Percentiles rank a stretch among this genome's conserved stretches.
These are phyloP conservation scores for Pyralis farinalis DNA, from an alignment of 2,888 invertebrate species.

Conservation along the genomic window DNA sequence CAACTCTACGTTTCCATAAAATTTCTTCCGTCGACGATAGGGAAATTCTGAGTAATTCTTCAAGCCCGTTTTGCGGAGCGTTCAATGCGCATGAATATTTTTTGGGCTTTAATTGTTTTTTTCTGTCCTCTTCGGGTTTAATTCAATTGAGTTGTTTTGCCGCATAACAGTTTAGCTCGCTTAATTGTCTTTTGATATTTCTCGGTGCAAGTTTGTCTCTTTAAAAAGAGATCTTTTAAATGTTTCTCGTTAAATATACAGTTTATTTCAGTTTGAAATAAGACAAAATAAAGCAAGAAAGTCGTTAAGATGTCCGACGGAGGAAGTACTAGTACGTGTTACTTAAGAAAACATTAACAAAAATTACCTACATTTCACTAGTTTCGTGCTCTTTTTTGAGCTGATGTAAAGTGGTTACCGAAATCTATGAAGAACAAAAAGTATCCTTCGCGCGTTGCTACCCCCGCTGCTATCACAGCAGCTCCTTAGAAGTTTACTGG, in stretches of 20 bases:
- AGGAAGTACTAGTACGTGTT: no score
- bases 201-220: constrained; percentile 5
- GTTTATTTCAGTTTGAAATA: constrained; percentile 8
- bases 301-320: no score
- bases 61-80: neutral
- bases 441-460: no score
- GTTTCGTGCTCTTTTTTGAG: no score
- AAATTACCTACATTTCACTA: no score
- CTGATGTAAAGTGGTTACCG: no score
- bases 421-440: no score
- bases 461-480: no score
- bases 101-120: neutral
- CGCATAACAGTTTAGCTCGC: constrained; percentile 7
- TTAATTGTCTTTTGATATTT: constrained; percentile 12
- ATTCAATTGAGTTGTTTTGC: constrained; percentile 9
- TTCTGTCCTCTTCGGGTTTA: neutral
- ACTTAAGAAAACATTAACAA: no score
- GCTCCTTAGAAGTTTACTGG: no score
- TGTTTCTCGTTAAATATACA: constrained; percentile 5
- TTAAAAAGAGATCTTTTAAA: constrained; percentile 8
- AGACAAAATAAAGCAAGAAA: no score
- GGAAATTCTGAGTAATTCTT: constrained; percentile 16
- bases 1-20: constrained; percentile 37
- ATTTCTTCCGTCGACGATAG: constrained; percentile 16
- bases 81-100: neutral